Evolutionary conservation across 2,113 vertebrate genomes (phyloP).

Genomic region (Lophura nycthemera): DNA sequence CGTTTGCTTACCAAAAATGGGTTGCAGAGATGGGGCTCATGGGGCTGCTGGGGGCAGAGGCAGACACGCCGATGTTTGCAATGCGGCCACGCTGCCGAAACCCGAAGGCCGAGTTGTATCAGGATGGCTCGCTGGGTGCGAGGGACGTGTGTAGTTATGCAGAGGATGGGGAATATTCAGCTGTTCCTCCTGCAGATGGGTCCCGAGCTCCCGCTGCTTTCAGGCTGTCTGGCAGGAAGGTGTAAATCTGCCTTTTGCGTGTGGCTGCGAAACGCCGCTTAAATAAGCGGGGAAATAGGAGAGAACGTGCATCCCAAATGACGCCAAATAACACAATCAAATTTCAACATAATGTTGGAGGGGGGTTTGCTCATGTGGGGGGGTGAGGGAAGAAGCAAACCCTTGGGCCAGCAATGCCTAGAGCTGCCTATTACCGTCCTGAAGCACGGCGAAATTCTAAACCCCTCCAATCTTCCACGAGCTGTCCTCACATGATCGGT

Average conservation of each 20-base stretch:
- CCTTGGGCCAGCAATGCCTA: neutral
- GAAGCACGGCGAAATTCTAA: neutral
- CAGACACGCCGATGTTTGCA: neutral
- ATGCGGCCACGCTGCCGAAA: accelerated
- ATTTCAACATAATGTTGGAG: neutral
- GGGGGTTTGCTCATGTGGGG: neutral
- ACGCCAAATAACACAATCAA: neutral
- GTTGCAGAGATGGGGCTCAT: neutral
- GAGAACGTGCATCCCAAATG: neutral
- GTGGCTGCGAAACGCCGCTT: neutral
- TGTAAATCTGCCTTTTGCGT: neutral
- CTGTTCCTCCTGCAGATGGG: neutral
- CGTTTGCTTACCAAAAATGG: neutral
- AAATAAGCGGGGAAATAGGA: neutral
- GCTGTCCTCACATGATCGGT: neutral
- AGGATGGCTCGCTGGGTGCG: accelerated
- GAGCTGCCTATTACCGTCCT: neutral
- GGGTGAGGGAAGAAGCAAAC: accelerated
- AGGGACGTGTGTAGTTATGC: neutral
- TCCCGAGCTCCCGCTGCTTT: neutral
- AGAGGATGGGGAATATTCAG: neutral
- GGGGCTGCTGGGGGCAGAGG: neutral
- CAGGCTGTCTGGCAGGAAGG: slow-evolving; percentile 33
- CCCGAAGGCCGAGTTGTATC: neutral
- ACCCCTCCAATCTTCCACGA: neutral